phyloP scores from a whole-genome alignment of 2,888 invertebrate genomes.

The Adela reaumurella region DNA sequence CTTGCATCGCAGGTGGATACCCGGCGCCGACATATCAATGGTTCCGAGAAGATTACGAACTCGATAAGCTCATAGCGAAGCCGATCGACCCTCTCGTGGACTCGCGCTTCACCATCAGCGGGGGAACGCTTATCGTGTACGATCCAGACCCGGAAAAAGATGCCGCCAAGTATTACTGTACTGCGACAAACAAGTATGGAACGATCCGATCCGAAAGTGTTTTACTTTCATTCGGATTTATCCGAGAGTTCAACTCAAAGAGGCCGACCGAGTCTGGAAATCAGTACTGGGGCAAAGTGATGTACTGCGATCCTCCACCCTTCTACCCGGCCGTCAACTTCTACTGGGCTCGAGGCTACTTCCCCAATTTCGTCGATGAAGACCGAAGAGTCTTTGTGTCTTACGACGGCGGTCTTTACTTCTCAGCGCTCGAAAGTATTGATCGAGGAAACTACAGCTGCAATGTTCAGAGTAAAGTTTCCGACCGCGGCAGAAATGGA shows the following conservation, averaged over 20 bases:
- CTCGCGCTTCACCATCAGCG: slow-evolving; percentile 79
- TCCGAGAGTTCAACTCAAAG: slow-evolving; percentile 86
- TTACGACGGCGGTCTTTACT: slow-evolving; percentile 89
- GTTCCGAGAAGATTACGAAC: slow-evolving; percentile 84
- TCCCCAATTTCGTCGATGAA: slow-evolving; percentile 91
- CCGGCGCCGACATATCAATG: slow-evolving; percentile 88
- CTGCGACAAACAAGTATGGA: slow-evolving; percentile 86
- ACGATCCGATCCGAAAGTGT: slow-evolving; percentile 86
- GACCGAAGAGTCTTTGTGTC: slow-evolving; percentile 92
- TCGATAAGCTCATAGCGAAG: slow-evolving; percentile 67
- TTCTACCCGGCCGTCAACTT: slow-evolving; percentile 87
- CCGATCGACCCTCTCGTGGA: slow-evolving; percentile 76
- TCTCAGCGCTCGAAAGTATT: slow-evolving; percentile 87
- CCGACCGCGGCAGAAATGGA: slow-evolving; percentile 84
- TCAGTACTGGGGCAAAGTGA: slow-evolving; percentile 91
- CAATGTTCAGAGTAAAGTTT: slow-evolving; percentile 83
- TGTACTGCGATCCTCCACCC: slow-evolving; percentile 90
- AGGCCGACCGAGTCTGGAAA: slow-evolving; percentile 80
- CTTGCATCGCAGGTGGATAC: slow-evolving; percentile 81
- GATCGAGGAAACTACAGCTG: slow-evolving; percentile 90
- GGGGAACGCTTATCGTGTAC: slow-evolving; percentile 86
- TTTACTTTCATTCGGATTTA: slow-evolving; percentile 82
- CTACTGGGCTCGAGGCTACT: slow-evolving; percentile 87
- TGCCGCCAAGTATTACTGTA: slow-evolving; percentile 87
- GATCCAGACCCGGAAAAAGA: slow-evolving; percentile 78